These are phyloP conservation scores for Pelodiscus sinensis DNA, from an alignment of 2,113 vertebrate genomes.

Conservation along the genomic window DNA sequence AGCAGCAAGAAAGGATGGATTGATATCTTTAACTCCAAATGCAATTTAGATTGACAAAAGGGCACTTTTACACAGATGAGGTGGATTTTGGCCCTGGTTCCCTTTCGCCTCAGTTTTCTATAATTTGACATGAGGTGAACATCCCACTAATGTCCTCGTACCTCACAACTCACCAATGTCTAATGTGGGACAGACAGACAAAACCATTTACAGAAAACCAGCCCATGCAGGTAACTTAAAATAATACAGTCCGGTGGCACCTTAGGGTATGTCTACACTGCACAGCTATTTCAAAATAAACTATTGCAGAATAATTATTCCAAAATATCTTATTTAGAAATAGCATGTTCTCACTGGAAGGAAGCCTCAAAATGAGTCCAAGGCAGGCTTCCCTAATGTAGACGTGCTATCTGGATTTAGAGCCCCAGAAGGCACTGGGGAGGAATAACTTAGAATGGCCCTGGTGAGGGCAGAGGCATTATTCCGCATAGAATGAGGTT, in stretches of 20 bases:
- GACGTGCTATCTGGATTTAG: no score
- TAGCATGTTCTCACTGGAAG: no score
- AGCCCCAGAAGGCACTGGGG: no score
- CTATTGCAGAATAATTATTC: no score
- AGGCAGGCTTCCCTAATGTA: no score
- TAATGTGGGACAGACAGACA: neutral
- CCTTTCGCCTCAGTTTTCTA: neutral
- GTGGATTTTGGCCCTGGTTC: neutral
- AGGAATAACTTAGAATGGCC: no score
- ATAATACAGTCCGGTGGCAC: neutral
- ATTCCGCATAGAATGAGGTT: no score
- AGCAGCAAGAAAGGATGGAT: neutral
- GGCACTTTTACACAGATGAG: neutral
- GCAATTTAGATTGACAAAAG: slow-evolving; percentile 28
- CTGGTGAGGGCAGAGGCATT: no score
- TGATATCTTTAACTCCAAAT: neutral
- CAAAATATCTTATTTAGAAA: no score
- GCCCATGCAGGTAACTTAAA: neutral
- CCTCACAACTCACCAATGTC: neutral
- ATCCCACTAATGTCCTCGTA: neutral
- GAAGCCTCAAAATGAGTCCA: no score
- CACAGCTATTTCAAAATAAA: no score
- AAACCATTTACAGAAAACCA: neutral
- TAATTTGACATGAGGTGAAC: neutral
- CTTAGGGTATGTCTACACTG: no score